These are phyloP conservation scores for Parnassius orleans DNA, from an alignment of 2,888 invertebrate species.

Conservation along the genomic window DNA sequence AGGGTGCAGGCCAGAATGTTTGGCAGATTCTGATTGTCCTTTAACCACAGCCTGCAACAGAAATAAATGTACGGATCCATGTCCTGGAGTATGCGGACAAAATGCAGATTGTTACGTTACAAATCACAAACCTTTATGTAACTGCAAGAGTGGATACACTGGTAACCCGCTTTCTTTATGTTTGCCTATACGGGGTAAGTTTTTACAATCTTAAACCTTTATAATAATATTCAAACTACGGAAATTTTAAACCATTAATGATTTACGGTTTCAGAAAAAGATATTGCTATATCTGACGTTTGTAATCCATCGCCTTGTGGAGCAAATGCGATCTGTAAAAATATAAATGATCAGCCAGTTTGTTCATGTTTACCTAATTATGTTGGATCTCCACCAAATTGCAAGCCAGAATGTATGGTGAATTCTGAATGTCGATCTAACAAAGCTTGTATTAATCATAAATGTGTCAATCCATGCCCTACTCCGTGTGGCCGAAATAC, in stretches of 20 bases:
- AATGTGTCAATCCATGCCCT: slow-evolving; percentile 86
- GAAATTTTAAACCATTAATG: slow-evolving; percentile 1
- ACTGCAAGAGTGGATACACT: slow-evolving; percentile 81
- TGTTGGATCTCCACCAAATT: slow-evolving; percentile 83
- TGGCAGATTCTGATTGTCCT: slow-evolving; percentile 84
- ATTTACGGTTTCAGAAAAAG: slow-evolving; percentile 52
- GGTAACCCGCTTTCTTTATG: slow-evolving; percentile 84
- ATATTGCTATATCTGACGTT: slow-evolving; percentile 71
- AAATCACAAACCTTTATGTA: slow-evolving; percentile 84
- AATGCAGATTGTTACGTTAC: slow-evolving; percentile 84
- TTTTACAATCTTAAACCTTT: slow-evolving; percentile 5
- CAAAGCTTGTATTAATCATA: slow-evolving; percentile 85
- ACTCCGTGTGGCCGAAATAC: slow-evolving; percentile 85
- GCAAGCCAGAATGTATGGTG: slow-evolving; percentile 83
- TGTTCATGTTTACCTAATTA: slow-evolving; percentile 86
- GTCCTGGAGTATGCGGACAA: slow-evolving; percentile 85
- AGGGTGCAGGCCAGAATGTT: slow-evolving; percentile 85
- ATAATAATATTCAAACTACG: neutral
- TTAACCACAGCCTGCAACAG: slow-evolving; percentile 82
- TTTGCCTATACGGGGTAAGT: slow-evolving; percentile 60
- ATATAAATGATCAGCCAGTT: slow-evolving; percentile 85
- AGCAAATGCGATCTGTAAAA: slow-evolving; percentile 85
- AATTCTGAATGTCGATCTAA: slow-evolving; percentile 84
- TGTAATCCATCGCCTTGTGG: slow-evolving; percentile 90
- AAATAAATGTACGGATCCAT: slow-evolving; percentile 85